Evolutionary conservation across 2,797 vertebrate species (phyloP).

Genomic region (Sphaeramia orbicularis): DNA sequence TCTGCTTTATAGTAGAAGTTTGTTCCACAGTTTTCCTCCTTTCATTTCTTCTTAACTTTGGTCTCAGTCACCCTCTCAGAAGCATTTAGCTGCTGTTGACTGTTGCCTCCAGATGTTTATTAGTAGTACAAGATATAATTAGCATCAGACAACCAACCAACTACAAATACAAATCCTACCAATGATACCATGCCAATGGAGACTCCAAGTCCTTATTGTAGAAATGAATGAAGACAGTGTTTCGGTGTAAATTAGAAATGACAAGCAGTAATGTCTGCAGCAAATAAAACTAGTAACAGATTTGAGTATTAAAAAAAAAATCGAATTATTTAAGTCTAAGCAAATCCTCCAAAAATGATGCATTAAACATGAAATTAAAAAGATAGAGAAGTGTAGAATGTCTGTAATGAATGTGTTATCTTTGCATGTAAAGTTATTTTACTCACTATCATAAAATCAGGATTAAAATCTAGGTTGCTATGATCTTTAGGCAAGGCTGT

Average conservation of each 20-base stretch:
- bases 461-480: constrained; percentile 67
- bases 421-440: background rate
- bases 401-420: background rate
- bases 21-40: constrained; percentile 1
- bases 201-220: background rate
- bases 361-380: too few relatives aligned
- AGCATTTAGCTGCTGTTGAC: constrained; percentile 31
- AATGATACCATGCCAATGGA: background rate
- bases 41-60: background rate
- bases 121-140: constrained; percentile 63
- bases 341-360: too few relatives aligned
- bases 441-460: constrained; percentile 41
- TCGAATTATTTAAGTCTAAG: too few relatives aligned
- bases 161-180: constrained; percentile 15
- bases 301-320: too few relatives aligned
- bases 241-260: too few relatives aligned
- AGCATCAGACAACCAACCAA: constrained; percentile 62
- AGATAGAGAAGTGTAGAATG: too few relatives aligned
- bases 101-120: constrained; percentile 57
- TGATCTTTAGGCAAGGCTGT: constrained; percentile 68
- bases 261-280: too few relatives aligned
- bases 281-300: too few relatives aligned
- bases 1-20: constrained; percentile 12
- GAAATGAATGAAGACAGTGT: too few relatives aligned
- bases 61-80: constrained; percentile 20